Base-by-base conservation (phyloP, 1,140 invertebrate species). In the Batillaria attramentaria region DNA sequence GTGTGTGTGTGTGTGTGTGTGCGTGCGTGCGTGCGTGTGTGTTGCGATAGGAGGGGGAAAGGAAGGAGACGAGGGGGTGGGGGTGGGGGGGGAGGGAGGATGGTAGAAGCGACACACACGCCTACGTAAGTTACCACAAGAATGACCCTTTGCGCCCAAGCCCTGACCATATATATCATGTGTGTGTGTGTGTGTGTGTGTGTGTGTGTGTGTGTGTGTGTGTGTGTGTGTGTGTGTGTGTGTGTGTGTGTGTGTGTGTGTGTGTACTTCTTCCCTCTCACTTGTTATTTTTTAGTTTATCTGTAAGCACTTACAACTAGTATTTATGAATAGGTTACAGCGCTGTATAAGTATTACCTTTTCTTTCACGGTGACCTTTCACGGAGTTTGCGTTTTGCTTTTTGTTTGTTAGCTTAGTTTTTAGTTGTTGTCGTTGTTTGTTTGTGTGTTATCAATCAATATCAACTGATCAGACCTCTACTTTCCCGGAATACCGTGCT, bases 121-220 rank as follows among this genome's bases (percentile, higher is more conserved):
- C n/a, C n/a, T n/a, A n/a, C n/a, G n/a, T n/a, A n/a, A n/a, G n/a
- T n/a, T n/a, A n/a, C n/a, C n/a, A n/a, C n/a, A n/a, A n/a, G n/a
- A n/a, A n/a, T n/a, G n/a, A n/a, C n/a, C n/a, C n/a, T n/a, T n/a
- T n/a, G n/a, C n/a, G n/a, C n/a, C n/a, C n/a, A n/a, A n/a, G n/a
- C n/a, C n/a, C n/a, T n/a, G n/a, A n/a, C n/a, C n/a, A n/a, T n/a
- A n/a, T n/a, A n/a, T n/a, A n/a, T n/a, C n/a, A n/a, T 62, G 57
- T n/a, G 57, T n/a, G 57, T n/a, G 57, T 62, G 57, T n/a, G 57
- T 62, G 57, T n/a, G 57, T n/a, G 57, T 2, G 57, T 62, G 57
- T 62, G 13, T 62, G 57, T 62, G 57, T 62, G 57, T 62, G 57
- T 62, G 57, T n/a, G n/a, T 62, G 57, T 62, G 57, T n/a, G 57